These are phyloP conservation scores for Sterrhoptilus dennistouni DNA, from an alignment of 2,113 vertebrate genomes.

Conservation along the genomic window DNA sequence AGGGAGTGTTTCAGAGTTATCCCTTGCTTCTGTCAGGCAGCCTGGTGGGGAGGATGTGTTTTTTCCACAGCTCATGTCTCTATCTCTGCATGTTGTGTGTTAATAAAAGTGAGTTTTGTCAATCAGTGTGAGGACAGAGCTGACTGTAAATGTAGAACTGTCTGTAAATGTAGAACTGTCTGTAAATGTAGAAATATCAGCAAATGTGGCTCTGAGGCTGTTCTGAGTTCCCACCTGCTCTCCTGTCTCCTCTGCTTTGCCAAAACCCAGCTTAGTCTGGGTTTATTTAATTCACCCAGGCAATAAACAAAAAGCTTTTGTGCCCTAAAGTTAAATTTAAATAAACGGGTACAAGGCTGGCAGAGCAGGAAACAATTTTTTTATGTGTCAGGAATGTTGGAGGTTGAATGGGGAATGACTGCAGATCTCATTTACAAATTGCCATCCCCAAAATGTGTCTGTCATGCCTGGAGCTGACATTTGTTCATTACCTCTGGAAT, in stretches of 20 bases:
- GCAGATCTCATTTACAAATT: neutral
- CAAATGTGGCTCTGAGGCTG: neutral
- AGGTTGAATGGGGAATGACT: neutral
- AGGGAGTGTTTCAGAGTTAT: neutral
- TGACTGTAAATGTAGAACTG: neutral
- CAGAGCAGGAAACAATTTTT: neutral
- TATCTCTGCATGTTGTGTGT: rapidly evolving
- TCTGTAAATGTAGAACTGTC: rapidly evolving
- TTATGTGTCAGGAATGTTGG: rapidly evolving
- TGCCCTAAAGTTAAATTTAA: neutral
- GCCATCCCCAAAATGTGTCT: neutral
- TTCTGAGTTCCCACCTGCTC: neutral
- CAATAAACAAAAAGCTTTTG: neutral
- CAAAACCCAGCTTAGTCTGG: neutral
- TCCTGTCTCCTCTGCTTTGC: neutral
- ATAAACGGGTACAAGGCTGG: neutral
- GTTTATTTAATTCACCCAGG: neutral
- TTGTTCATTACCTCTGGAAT: neutral
- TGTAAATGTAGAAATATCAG: rapidly evolving
- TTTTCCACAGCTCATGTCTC: rapidly evolving
- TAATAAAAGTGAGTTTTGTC: neutral
- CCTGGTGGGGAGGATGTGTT: neutral
- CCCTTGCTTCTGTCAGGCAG: neutral
- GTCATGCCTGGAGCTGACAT: neutral
- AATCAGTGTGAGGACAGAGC: neutral